Evolutionary conservation across 92 coral and sea anemone genomes (phyloP).

Genomic region (Actinostola sp.): DNA sequence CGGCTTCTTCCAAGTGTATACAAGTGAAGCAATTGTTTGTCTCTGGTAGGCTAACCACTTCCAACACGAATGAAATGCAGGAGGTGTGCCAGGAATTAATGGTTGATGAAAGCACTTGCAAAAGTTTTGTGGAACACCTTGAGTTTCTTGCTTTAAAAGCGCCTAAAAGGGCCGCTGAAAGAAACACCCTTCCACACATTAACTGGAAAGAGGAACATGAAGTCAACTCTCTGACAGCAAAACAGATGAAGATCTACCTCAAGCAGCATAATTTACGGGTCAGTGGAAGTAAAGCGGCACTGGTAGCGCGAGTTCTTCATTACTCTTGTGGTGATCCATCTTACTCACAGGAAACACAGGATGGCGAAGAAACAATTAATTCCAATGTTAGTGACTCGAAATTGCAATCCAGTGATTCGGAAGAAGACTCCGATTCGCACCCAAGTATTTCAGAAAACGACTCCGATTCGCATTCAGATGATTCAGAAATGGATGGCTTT

Average conservation of each 20-base stretch:
- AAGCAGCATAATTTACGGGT: conserved; percentile 10
- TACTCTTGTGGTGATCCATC: background rate
- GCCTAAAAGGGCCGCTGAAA: conserved; percentile 21
- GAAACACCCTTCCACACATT: conserved; percentile 38
- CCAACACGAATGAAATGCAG: conserved; percentile 37
- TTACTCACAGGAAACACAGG: background rate
- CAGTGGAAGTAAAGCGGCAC: conserved; percentile 15
- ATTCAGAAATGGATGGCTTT: conserved; percentile 31
- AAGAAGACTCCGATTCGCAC: conserved; percentile 3
- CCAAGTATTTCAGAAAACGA: conserved; percentile 20
- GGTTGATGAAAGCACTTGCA: conserved; percentile 40
- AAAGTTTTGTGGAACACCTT: conserved; percentile 38
- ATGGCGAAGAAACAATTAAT: background rate
- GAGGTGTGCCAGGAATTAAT: conserved; percentile 35
- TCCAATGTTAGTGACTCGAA: conserved; percentile 7
- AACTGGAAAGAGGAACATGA: conserved; percentile 41
- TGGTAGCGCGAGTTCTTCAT: conserved; percentile 18
- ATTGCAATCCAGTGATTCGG: conserved; percentile 4
- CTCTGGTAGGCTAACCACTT: conserved; percentile 34
- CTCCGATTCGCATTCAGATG: conserved; percentile 15
- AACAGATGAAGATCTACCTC: conserved; percentile 10
- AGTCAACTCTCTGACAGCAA: conserved; percentile 24
- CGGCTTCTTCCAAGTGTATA: conserved; percentile 26
- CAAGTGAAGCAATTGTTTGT: conserved; percentile 31
- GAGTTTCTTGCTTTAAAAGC: conserved; percentile 40